Percentiles rank a stretch among this genome's conserved stretches.
Conservation (phyloP, 2,113 vertebrate genomes). For the Catharus minimus region DNA sequence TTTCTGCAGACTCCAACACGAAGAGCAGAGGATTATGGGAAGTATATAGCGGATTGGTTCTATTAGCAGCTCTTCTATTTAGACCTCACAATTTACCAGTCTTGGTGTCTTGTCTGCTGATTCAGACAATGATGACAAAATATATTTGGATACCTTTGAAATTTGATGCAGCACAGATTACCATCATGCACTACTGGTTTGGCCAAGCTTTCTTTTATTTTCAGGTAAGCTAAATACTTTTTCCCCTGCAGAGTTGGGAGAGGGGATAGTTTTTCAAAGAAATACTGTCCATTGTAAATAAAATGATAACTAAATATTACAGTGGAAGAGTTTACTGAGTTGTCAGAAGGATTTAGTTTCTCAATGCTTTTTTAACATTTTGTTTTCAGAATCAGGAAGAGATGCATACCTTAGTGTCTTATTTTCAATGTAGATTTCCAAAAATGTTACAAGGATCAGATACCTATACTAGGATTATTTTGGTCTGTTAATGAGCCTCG, state of each 20-base stretch:
- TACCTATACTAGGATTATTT: background rate
- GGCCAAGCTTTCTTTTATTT: conserved; percentile 98
- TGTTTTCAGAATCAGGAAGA: background rate
- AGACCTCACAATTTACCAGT: conserved; percentile 93
- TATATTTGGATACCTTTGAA: conserved; percentile 89
- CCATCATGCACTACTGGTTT: conserved; percentile 97
- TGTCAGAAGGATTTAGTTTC: background rate
- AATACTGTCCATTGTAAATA: background rate
- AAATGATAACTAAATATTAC: background rate
- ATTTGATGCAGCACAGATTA: conserved; percentile 84
- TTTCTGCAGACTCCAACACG: conserved; percentile 65
- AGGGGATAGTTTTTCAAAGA: background rate
- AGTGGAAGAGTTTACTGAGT: background rate
- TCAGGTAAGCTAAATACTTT: conserved; percentile 81
- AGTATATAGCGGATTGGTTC: conserved; percentile 86
- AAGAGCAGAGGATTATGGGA: conserved; percentile 90
- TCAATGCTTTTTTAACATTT: background rate
- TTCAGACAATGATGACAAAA: conserved; percentile 85
- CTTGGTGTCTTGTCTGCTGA: conserved; percentile 83
- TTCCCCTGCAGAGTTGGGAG: background rate
- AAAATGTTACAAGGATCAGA: background rate
- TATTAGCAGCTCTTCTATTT: conserved; percentile 86
- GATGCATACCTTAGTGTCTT: background rate
- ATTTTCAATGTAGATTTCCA: background rate
- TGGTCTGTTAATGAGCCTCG: background rate